Conservation (phyloP, 2,888 invertebrate species). For the Dasysyrphus tricinctus region DNA sequence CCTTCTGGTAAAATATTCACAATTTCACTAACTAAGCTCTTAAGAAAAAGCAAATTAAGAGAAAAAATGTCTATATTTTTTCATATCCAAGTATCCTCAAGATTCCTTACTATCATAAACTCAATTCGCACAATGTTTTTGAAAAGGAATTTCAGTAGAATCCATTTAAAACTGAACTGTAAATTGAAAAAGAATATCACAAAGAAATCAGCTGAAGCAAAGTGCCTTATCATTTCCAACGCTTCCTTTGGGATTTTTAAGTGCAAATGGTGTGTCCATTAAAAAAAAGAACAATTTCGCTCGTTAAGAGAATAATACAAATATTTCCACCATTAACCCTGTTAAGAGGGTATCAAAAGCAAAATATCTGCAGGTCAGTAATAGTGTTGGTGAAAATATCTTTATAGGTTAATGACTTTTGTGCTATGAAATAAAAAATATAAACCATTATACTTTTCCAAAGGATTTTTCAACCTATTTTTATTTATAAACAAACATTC, state of each 20-base stretch:
- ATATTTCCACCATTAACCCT: background rate
- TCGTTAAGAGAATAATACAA: background rate
- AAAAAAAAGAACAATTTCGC: background rate
- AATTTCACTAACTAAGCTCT: no score
- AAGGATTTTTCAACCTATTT: background rate
- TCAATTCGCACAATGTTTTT: background rate
- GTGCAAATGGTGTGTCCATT: conserved; percentile 2
- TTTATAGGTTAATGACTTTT: background rate
- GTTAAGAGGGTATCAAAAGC: background rate
- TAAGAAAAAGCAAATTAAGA: no score
- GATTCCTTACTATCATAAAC: background rate
- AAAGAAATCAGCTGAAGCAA: background rate
- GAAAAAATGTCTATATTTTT: no score
- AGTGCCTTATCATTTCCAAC: background rate
- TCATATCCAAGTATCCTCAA: no score
- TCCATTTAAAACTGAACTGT: background rate
- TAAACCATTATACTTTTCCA: background rate
- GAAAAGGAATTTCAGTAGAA: background rate
- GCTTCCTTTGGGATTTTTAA: background rate
- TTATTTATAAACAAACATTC: background rate
- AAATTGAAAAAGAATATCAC: background rate
- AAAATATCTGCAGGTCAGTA: background rate
- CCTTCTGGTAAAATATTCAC: no score
- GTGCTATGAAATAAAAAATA: background rate
- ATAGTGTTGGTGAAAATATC: background rate